Evolutionary conservation across 2,797 vertebrate species (phyloP).

Genomic region (Catharus ustulatus): DNA sequence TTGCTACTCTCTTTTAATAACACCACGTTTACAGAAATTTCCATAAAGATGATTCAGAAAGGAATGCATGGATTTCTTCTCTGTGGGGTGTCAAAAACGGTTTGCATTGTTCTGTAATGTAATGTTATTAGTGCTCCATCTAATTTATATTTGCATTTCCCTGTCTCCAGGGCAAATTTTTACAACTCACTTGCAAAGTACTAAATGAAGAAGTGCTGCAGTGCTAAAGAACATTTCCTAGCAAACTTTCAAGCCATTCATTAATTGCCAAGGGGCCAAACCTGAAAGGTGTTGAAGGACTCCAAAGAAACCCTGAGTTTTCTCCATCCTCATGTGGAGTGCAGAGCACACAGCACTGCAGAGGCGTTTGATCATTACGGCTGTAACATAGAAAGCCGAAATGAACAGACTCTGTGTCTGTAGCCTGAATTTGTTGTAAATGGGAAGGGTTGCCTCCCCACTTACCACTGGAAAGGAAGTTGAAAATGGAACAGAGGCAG

Average conservation of each 20-base stretch:
- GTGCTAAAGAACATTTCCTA: slow-evolving; percentile 26
- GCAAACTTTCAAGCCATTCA: slow-evolving; percentile 25
- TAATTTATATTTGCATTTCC: slow-evolving; percentile 77
- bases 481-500: neutral
- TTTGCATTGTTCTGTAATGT: slow-evolving; percentile 79
- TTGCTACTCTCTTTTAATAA: slow-evolving; percentile 81
- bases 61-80: slow-evolving; percentile 75
- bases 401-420: neutral
- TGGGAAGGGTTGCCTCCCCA: neutral
- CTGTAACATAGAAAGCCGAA: neutral
- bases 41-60: slow-evolving; percentile 78
- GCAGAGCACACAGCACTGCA: neutral
- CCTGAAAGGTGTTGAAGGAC: slow-evolving; percentile 2
- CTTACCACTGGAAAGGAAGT: neutral
- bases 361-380: neutral
- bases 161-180: slow-evolving; percentile 77
- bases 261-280: neutral
- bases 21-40: slow-evolving; percentile 78
- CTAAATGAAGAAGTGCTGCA: slow-evolving; percentile 58
- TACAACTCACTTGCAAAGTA: slow-evolving; percentile 69
- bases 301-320: neutral
- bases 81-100: slow-evolving; percentile 71
- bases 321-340: neutral
- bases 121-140: slow-evolving; percentile 75
- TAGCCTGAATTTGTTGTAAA: neutral